Evolutionary conservation across 2,888 invertebrate genomes (phyloP).

Genomic region (Chymomyza amoena): DNA sequence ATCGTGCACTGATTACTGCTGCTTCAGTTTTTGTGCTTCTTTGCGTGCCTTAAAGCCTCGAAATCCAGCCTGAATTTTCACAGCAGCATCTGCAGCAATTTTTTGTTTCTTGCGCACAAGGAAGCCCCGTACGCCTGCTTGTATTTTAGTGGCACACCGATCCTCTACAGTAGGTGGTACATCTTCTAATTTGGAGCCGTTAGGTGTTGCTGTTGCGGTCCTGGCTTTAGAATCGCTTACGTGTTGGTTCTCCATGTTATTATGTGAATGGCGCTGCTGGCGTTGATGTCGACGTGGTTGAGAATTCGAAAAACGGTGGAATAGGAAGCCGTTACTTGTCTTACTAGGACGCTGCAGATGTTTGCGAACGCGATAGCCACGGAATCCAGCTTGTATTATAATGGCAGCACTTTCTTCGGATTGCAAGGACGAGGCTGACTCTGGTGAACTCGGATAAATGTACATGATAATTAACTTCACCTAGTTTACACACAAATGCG

Average conservation of each 20-base stretch:
- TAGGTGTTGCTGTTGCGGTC: background rate
- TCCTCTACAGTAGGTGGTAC: conserved; percentile 55
- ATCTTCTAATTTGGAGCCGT: conserved; percentile 35
- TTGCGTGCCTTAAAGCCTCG: conserved; percentile 79
- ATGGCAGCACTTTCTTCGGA: conserved; percentile 80
- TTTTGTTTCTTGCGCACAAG: conserved; percentile 77
- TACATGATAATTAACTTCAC: conserved; percentile 70
- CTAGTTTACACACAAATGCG: conserved; percentile 9
- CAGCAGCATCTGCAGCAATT: conserved; percentile 77
- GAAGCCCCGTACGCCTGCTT: conserved; percentile 77
- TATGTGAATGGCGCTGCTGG: conserved; percentile 34
- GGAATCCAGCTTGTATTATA: conserved; percentile 81
- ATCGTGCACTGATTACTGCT: conserved; percentile 47
- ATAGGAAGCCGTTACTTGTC: conserved; percentile 29
- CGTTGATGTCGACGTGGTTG: conserved; percentile 42
- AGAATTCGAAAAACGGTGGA: conserved; percentile 26
- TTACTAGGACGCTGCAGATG: conserved; percentile 73
- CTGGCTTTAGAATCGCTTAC: conserved; percentile 23
- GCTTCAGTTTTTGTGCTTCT: conserved; percentile 73
- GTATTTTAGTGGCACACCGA: conserved; percentile 77
- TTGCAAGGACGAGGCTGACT: conserved; percentile 69
- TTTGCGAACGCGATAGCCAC: conserved; percentile 81
- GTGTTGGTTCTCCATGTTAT: conserved; percentile 44
- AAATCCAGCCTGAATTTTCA: conserved; percentile 79
- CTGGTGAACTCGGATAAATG: conserved; percentile 78